Conservation (phyloP, 2,888 invertebrate species). For the Harpagoxenus sublaevis region DNA sequence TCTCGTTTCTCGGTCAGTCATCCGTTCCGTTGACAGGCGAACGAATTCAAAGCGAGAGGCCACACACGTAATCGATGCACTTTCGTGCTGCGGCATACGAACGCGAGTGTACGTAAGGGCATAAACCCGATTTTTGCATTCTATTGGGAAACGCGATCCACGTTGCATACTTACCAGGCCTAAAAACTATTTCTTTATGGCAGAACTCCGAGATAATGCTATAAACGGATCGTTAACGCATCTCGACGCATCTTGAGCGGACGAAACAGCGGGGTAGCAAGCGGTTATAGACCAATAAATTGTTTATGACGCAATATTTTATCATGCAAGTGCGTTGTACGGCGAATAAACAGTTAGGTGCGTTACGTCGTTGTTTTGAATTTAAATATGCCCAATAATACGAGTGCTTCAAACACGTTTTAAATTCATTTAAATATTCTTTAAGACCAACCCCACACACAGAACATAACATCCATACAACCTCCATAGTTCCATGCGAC, state of each 20-base stretch:
- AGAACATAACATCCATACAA: too few relatives aligned
- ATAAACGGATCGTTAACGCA: slow-evolving; percentile 41
- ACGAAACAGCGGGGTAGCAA: slow-evolving; percentile 30
- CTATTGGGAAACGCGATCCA: background rate
- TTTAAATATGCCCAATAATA: slow-evolving; percentile 59
- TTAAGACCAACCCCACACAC: slow-evolving; percentile 1
- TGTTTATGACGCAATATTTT: slow-evolving; percentile 67
- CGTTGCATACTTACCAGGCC: background rate
- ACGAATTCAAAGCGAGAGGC: slow-evolving; percentile 70
- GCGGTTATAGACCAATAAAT: slow-evolving; percentile 68
- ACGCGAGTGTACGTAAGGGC: background rate
- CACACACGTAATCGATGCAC: slow-evolving; percentile 62
- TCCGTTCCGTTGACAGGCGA: slow-evolving; percentile 73
- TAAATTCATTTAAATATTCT: slow-evolving; percentile 19
- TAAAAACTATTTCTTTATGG: slow-evolving; percentile 37
- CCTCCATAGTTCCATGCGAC: too few relatives aligned
- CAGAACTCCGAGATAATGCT: slow-evolving; percentile 15
- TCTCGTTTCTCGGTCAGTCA: slow-evolving; percentile 74
- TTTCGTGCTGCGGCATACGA: slow-evolving; percentile 51
- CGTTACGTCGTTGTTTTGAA: slow-evolving; percentile 51
- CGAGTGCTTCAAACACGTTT: slow-evolving; percentile 1
- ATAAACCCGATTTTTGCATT: slow-evolving; percentile 53
- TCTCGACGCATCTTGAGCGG: slow-evolving; percentile 30
- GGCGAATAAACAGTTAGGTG: slow-evolving; percentile 57
- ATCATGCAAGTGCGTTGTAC: slow-evolving; percentile 23